A percentile compares a stretch with the other conserved stretches of the same genome.
Conservation (phyloP, 2,888 invertebrate genomes). For the Netelia melanura region DNA sequence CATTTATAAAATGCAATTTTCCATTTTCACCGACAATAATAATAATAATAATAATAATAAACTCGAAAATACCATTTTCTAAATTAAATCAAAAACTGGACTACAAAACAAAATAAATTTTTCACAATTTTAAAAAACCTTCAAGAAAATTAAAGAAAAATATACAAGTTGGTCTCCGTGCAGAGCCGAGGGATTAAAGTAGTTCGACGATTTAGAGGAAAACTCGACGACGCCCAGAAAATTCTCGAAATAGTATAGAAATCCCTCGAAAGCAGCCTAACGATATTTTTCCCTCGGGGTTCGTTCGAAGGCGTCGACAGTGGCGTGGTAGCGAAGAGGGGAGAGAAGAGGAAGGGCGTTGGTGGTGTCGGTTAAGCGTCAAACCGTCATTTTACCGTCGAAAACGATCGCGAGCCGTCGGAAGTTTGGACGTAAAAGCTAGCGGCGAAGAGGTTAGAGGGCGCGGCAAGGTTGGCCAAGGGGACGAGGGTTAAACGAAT, state of each 20-base stretch:
- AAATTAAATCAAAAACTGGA: no score
- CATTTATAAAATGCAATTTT: no score
- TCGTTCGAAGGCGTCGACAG: background rate
- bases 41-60: no score
- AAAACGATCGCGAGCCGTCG: no score
- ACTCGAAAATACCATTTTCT: no score
- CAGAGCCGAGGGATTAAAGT: background rate
- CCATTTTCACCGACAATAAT: no score
- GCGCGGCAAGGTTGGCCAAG: slow-evolving; percentile 18
- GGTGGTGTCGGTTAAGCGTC: background rate
- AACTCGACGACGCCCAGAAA: background rate
- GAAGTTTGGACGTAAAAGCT: background rate
- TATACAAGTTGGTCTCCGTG: no score
- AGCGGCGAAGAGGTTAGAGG: slow-evolving; percentile 1
- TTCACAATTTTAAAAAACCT: no score
- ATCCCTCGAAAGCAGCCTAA: background rate
- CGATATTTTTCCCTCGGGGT: no score
- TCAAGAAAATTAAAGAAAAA: no score
- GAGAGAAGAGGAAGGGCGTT: background rate
- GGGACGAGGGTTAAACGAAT: background rate
- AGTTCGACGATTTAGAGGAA: background rate
- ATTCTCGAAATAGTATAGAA: slow-evolving; percentile 19
- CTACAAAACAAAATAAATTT: no score
- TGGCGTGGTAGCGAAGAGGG: slow-evolving; percentile 15
- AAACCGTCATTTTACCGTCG: no score